phyloP scores from a whole-genome alignment of 2,797 vertebrate genomes.

The Falco biarmicus region DNA sequence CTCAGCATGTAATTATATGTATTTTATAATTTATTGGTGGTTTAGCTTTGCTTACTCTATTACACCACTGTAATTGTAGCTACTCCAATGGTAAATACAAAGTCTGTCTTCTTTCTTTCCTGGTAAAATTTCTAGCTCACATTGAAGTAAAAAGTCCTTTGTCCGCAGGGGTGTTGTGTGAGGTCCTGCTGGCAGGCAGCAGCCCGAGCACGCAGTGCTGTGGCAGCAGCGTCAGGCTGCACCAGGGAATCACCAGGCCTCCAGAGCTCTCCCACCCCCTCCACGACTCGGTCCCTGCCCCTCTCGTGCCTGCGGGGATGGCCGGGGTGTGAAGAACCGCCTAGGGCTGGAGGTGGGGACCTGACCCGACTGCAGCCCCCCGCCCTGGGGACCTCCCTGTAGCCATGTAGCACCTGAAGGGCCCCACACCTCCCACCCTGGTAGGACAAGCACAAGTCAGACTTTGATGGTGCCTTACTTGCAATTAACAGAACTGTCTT shows the following conservation, averaged over 20 bases:
- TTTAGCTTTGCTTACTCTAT: neutral
- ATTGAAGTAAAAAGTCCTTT: slow-evolving; percentile 62
- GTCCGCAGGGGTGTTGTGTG: neutral
- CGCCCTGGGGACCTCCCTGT: accelerated
- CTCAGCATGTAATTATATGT: neutral
- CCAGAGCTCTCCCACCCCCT: neutral
- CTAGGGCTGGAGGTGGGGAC: neutral
- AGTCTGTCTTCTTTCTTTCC: neutral
- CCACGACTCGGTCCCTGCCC: accelerated
- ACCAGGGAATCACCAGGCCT: neutral
- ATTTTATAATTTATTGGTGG: neutral
- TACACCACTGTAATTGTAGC: slow-evolving; percentile 21
- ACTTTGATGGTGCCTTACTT: accelerated
- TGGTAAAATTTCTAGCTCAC: neutral
- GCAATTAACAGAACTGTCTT: neutral
- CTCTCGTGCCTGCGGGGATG: too few relatives aligned
- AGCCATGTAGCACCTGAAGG: neutral
- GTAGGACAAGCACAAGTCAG: neutral
- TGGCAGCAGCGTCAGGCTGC: accelerated
- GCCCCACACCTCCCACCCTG: too few relatives aligned
- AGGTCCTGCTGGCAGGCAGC: neutral
- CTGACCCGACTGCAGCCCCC: accelerated
- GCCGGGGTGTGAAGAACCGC: neutral
- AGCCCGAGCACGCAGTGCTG: accelerated
- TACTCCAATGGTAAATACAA: too few relatives aligned